Percentiles rank a stretch among this genome's conserved stretches.
These are phyloP conservation scores for Oceanodroma tethys DNA, from an alignment of 2,113 vertebrate genomes.

Conservation along the genomic window DNA sequence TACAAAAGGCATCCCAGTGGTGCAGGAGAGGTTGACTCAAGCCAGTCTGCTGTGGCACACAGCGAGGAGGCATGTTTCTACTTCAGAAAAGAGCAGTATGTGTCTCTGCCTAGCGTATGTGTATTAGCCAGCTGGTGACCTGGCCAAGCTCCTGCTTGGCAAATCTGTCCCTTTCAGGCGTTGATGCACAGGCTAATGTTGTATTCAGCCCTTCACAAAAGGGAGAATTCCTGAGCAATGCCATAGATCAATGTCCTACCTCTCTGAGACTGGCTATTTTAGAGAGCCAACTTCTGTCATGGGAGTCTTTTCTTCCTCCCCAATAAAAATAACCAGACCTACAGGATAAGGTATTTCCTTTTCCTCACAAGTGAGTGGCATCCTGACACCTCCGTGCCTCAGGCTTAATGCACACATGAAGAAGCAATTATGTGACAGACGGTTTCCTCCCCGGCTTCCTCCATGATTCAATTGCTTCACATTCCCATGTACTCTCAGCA, in stretches of 20 bases:
- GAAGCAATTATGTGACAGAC: neutral
- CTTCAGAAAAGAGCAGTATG: neutral
- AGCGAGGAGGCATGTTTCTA: neutral
- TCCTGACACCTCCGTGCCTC: neutral
- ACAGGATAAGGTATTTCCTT: slow-evolving; percentile 27
- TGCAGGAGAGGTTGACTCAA: neutral
- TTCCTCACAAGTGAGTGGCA: slow-evolving; percentile 3
- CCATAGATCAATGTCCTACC: neutral
- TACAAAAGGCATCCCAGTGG: neutral
- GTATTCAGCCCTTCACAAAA: neutral
- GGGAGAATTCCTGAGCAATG: neutral
- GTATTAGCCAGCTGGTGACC: neutral
- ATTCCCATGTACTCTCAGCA: neutral
- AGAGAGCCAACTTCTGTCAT: neutral
- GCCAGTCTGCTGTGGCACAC: neutral
- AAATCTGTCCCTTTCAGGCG: neutral
- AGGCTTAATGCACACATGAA: neutral
- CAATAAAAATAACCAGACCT: neutral
- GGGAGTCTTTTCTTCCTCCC: neutral
- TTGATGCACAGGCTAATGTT: neutral
- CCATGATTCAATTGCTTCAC: neutral
- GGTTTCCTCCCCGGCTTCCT: neutral
- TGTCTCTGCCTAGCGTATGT: neutral
- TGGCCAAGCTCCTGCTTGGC: neutral
- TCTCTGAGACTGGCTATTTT: neutral